These are phyloP conservation scores for Tapera naevia DNA, from an alignment of 2,797 vertebrate species.

Conservation along the genomic window DNA sequence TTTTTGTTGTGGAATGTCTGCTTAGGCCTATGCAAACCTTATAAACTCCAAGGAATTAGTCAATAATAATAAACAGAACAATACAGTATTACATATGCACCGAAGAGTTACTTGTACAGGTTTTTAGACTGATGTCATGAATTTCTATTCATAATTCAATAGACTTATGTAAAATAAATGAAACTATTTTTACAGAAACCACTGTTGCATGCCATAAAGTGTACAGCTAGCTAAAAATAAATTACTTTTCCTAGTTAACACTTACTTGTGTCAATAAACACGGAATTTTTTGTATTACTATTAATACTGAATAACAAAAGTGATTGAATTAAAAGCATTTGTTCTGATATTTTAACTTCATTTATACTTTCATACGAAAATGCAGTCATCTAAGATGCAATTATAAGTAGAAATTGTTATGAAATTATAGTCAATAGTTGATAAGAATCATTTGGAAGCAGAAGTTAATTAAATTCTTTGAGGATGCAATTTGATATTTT, in stretches of 20 bases:
- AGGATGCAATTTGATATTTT: fast-evolving
- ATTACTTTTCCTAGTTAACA: not conserved
- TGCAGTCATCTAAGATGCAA: fast-evolving
- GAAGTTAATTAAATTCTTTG: not conserved
- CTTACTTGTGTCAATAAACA: not conserved
- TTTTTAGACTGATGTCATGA: not conserved
- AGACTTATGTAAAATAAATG: not conserved
- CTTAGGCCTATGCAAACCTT: not conserved
- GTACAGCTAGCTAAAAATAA: not conserved
- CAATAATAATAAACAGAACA: too few species aligned
- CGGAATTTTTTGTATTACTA: not conserved
- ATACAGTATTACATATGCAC: not conserved
- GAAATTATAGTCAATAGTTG: not conserved
- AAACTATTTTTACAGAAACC: not conserved
- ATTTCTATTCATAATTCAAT: not conserved
- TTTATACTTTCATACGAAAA: not conserved
- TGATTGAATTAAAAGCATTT: not conserved
- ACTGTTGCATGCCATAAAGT: not conserved
- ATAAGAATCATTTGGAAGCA: not conserved
- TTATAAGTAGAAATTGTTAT: not conserved
- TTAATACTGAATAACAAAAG: not conserved
- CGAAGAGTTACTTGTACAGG: not conserved
- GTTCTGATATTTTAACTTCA: not conserved
- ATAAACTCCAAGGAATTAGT: not conserved
- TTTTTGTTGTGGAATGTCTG: not conserved